Base-by-base conservation (phyloP, 1,140 invertebrate genomes). In the Calephelis virginiensis region DNA sequence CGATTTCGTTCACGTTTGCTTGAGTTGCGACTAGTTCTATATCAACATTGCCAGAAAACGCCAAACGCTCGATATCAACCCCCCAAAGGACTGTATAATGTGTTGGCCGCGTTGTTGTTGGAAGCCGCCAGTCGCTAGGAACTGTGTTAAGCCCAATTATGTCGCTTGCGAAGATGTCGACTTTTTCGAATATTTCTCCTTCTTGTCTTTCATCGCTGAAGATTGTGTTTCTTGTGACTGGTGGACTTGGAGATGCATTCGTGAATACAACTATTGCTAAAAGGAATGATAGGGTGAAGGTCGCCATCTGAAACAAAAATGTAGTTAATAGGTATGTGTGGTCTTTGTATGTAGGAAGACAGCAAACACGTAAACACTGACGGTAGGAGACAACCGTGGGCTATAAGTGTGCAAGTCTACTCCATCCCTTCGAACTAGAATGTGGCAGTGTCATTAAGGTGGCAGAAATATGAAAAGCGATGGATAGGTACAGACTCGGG, bases 21-120 rank as follows among this genome's bases (percentile, higher is more conserved):
- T 73, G 63, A 0, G 70, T 86, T 0, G 91, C 80, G 0, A 65
- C 17, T 1, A 93, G 62, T n/a, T 82, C 70, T 48, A 95, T 95
- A 12, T 74, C 78, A 2, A 94, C 93, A 43, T 84, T 82, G 9
- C 95, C 95, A n/a, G 82, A 69, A 73, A 95, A 94, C 4, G 79
- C 82, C 63, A 93, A 64, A 17, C 37, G 63, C 0, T 12, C 6
- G 1, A 82, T 77, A 48, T 85, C 74, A 8, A 86, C 61, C 0
- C 9, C 56, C 84, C 83, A 88, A 1, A 77, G 14, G 0, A 89
- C 17, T 12, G 86, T 91, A 75, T 96, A 96, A 71, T 94, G 92
- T 6, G 75, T 75, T 1, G 95, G 95, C 7, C 85, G 76, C 0
- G 95, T 92, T 56, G 89, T 90, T 5, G 76, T 92, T 1, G 94